Percentiles rank a stretch among this genome's conserved stretches.
Evolutionary conservation across 2,888 invertebrate species (phyloP).

Genomic region (Bimastos eiseni): DNA sequence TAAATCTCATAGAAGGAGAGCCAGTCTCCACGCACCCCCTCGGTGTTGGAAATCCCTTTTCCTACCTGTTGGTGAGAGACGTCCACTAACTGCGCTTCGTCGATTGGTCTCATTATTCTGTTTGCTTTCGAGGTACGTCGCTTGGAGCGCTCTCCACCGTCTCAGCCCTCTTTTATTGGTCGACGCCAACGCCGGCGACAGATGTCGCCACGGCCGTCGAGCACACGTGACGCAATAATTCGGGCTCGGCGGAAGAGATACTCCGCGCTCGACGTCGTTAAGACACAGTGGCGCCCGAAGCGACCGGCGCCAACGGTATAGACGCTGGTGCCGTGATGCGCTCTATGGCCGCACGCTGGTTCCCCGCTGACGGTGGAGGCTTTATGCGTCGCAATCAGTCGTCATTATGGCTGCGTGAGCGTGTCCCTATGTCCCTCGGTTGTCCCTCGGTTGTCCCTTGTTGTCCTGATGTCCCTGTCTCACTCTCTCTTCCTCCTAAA

Average conservation of each 20-base stretch:
- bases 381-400: not conserved
- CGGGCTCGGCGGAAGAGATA: not conserved
- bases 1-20: not conserved
- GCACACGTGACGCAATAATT: slow-evolving; percentile 6
- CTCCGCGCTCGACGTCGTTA: not conserved
- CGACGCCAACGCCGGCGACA: not conserved
- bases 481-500: too few relatives aligned
- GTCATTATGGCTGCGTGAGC: not conserved
- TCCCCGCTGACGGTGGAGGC: not conserved
- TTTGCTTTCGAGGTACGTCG: not conserved
- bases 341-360: not conserved
- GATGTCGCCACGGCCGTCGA: not conserved
- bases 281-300: not conserved
- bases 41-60: not conserved
- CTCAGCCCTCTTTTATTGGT: not conserved
- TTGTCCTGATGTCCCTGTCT: too few relatives aligned
- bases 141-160: not conserved
- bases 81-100: not conserved
- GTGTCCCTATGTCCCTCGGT: not conserved
- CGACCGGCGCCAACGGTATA: not conserved
- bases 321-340: not conserved
- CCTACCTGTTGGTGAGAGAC: not conserved
- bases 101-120: not conserved
- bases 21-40: not conserved
- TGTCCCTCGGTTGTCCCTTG: not conserved